Evolutionary conservation across 2,888 invertebrate genomes (phyloP).

Genomic region (Lordiphosa fenestrarum): DNA sequence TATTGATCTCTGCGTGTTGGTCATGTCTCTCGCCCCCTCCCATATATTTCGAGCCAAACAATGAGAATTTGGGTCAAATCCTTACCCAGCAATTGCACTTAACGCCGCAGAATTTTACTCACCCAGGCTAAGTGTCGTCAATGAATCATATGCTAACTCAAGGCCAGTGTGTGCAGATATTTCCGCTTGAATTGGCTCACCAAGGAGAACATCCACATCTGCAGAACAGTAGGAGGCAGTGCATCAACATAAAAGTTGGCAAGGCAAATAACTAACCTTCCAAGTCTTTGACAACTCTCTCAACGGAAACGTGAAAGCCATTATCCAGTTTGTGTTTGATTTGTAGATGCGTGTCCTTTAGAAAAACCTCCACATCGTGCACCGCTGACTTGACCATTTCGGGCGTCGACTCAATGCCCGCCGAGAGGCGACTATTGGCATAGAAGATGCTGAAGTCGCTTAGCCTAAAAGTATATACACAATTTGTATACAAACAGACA

Average conservation of each 20-base stretch:
- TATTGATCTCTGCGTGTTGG: too few species aligned
- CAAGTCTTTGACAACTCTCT: constrained; percentile 84
- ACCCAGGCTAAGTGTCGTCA: constrained; percentile 87
- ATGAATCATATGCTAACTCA: constrained; percentile 86
- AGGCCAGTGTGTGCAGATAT: constrained; percentile 88
- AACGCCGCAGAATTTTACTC: constrained; percentile 61
- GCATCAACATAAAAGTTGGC: constrained; percentile 51
- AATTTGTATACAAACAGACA: too few species aligned
- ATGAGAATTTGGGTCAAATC: constrained; percentile 21
- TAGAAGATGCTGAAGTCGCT: constrained; percentile 84
- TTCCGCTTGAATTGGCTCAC: constrained; percentile 88
- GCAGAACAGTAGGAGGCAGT: constrained; percentile 37
- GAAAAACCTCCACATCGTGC: constrained; percentile 83
- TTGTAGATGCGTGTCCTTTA: constrained; percentile 84
- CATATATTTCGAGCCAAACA: constrained; percentile 4
- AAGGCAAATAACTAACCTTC: constrained; percentile 82
- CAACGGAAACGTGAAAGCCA: constrained; percentile 83
- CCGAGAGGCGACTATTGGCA: constrained; percentile 84
- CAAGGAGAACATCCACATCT: constrained; percentile 87
- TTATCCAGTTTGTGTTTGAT: constrained; percentile 83
- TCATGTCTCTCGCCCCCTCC: neutral
- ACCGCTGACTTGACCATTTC: constrained; percentile 82
- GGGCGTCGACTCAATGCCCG: constrained; percentile 82
- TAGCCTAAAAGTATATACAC: constrained; percentile 77
- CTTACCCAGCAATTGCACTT: constrained; percentile 33